These are phyloP conservation scores for Hypena proboscidalis DNA, from an alignment of 2,888 invertebrate species.

Conservation along the genomic window DNA sequence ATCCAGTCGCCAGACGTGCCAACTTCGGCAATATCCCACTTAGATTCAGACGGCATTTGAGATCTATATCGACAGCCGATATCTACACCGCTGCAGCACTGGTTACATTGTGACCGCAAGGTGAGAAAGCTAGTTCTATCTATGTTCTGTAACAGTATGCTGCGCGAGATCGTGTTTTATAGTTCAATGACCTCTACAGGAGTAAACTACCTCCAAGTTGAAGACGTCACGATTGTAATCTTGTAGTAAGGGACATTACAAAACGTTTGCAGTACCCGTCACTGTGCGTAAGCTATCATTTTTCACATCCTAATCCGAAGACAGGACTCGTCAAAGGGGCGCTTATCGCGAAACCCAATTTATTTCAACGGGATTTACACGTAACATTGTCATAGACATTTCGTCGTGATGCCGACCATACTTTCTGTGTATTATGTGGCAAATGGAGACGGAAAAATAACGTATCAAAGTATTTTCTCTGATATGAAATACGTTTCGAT, in stretches of 20 bases:
- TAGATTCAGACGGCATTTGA: not conserved
- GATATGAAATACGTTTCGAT: not conserved
- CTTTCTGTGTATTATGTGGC: constrained; percentile 26
- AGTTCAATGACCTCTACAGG: constrained; percentile 6
- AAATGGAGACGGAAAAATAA: constrained; percentile 12
- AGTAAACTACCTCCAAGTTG: constrained; percentile 10
- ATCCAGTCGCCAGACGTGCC: constrained; percentile 2
- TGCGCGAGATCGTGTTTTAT: not conserved
- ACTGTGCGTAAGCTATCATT: constrained; percentile 75
- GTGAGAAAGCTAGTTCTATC: not conserved
- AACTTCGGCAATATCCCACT: constrained; percentile 1
- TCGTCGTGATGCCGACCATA: constrained; percentile 37
- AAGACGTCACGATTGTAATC: constrained; percentile 29
- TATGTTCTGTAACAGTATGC: not conserved
- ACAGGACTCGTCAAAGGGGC: constrained; percentile 81
- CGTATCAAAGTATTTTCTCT: no score
- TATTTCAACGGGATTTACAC: constrained; percentile 76
- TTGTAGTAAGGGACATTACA: constrained; percentile 50
- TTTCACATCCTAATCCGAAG: constrained; percentile 82
- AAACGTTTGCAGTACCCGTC: constrained; percentile 58
- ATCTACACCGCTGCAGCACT: not conserved
- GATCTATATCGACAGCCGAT: not conserved
- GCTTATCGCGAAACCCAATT: constrained; percentile 81
- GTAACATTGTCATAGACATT: constrained; percentile 70
- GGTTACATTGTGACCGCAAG: not conserved